Evolutionary conservation across 2,797 vertebrate genomes (phyloP).

Genomic region (Rousettus madagascariensis): DNA sequence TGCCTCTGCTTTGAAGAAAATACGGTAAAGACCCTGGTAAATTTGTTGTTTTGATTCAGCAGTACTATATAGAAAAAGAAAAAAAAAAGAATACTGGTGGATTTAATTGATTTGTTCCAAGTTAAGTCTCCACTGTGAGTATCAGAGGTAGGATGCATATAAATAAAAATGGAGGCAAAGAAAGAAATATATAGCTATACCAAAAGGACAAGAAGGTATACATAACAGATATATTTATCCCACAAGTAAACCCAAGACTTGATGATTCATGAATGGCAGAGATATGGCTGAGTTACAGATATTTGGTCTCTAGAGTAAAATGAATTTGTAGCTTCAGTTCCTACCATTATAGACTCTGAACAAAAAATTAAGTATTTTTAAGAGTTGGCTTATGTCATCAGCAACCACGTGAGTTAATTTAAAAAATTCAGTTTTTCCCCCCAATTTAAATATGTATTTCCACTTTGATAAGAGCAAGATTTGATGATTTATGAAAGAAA

Average conservation of each 20-base stretch:
- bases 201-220: slow-evolving; percentile 81
- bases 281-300: slow-evolving; percentile 81
- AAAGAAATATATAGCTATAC: slow-evolving; percentile 80
- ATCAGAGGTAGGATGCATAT: slow-evolving; percentile 73
- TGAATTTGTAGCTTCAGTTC: slow-evolving; percentile 80
- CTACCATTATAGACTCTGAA: slow-evolving; percentile 70
- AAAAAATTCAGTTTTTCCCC: not conserved
- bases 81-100: slow-evolving; percentile 66
- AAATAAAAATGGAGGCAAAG: slow-evolving; percentile 84
- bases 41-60: slow-evolving; percentile 60
- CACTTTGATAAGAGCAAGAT: not conserved
- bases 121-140: slow-evolving; percentile 82
- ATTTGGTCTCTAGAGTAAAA: slow-evolving; percentile 81
- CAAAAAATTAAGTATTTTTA: slow-evolving; percentile 77
- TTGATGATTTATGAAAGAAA: slow-evolving; percentile 1
- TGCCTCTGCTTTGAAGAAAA: slow-evolving; percentile 71
- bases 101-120: slow-evolving; percentile 82
- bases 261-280: slow-evolving; percentile 84
- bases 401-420: not conserved
- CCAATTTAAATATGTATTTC: not conserved
- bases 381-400: slow-evolving; percentile 60
- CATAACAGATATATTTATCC: slow-evolving; percentile 85
- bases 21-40: slow-evolving; percentile 47
- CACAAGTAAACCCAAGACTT: slow-evolving; percentile 80
- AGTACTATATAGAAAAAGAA: slow-evolving; percentile 59